Base-by-base conservation (phyloP, 2,113 vertebrate species). In the Microtus montanus region DNA sequence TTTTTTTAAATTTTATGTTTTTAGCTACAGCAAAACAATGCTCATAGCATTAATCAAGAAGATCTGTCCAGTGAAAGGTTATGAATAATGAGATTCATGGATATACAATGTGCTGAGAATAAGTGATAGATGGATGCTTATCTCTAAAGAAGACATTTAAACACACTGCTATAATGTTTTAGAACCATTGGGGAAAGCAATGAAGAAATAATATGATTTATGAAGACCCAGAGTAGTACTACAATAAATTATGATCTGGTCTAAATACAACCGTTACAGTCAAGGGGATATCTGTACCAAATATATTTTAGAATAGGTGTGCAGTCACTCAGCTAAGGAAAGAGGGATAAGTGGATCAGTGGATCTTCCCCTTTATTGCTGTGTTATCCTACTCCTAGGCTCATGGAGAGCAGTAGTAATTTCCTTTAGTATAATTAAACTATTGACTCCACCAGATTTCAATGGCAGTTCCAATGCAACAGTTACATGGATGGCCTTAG, bases 341-440 rank as follows among this genome's bases (percentile, higher is more conserved):
- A 58, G 38, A 41, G 14, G 33, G 2, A 13, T 14, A 4, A 44
- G 10, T 0, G 0, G 35, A 52, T 52, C 8, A 35, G 79, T 22
- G 6, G 11, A n/a, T 38, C 33, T 26, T 82, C n/a, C 8, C 0
- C 2, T 24, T 58, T n/a, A 14, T 35, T 58, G 79, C 33, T n/a
- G 49, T 58, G 12, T 19, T 58, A n/a, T 82, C 5, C 35, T 58
- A 26, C 20, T 82, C 11, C 58, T 17, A 58, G 33, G 4, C 13
- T 58, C 19, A 14, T 10, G 52, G 52, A 58, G 35, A 38, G 35
- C 4, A 58, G 5, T 24, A 13, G 26, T 82, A 35, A 7, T 22
- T 80, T 20, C 7, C 35, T 38, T 54, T 58, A 20, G 11, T 17
- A 58, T 82, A 58, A 54, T 58, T 35, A 12, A 7, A 38, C 20